Base-by-base conservation (phyloP, 2,888 invertebrate species). In the Corbicula japonica region DNA sequence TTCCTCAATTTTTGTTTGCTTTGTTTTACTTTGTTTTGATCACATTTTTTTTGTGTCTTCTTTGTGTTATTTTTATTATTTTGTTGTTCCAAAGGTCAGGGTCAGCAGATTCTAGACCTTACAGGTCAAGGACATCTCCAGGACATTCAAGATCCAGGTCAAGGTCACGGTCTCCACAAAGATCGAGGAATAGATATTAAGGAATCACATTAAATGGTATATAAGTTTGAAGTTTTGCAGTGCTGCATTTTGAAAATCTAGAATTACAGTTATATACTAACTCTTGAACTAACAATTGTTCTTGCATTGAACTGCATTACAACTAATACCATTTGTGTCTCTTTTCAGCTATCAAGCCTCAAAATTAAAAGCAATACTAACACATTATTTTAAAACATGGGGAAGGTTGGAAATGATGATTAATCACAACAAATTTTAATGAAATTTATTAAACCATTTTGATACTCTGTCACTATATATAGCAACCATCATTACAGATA, bases 61-160 rank as follows among this genome's bases (percentile, higher is more conserved):
- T 78, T 56, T 75, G 52, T 78, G 69, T 74, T 73, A 32, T 69
- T 72, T 76, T 65, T 71, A 30, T 69, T 44, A 63, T 68, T 72
- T 52, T 69, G 50, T 41, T 63, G 50, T 61, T 52, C 23, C 75
- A 66, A 76, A 84, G 86, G 76, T 86, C 86, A 77, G 83, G 86
- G 78, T 86, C 87, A 71, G 81, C 63, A 35, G 76, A 63, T 34
- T 34, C 50, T 4, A 48, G 68, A 48, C 70, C 66, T 60, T 69
- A 76, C 54, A 69, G 73, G 69, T 82, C 82, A 61, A 70, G 76
- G 66, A 76, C 71, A 56, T 69, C 76, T 50, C 69, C 50, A 35
- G 15, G 66, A 65, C 54, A 72, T 54, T 62, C 75, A 70, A 56
- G 69, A 21, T 30, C 30, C n/a, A 54, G 54, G 6, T 73, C 80